Percentiles rank a stretch among this genome's conserved stretches.
Conservation (phyloP, 2,113 vertebrate genomes). For the Lagopus muta region DNA sequence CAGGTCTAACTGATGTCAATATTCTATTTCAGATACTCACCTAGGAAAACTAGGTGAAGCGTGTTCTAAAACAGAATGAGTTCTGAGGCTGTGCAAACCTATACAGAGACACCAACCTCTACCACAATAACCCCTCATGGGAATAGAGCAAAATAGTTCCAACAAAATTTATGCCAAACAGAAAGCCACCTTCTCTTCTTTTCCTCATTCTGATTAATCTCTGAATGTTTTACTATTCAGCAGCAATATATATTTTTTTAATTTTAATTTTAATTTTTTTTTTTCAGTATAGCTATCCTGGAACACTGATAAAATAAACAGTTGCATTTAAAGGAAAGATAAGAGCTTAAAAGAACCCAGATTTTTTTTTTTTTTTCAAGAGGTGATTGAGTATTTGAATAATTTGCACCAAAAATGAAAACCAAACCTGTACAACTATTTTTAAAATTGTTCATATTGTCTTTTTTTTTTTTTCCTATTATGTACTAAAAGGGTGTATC, state of each 20-base stretch:
- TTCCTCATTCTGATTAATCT: not conserved
- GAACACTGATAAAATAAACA: not conserved
- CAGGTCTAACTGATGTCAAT: not conserved
- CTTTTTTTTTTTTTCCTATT: not conserved
- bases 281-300: not conserved
- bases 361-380: not conserved
- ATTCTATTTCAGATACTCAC: not conserved
- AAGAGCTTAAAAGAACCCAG: not conserved
- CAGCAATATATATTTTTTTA: not conserved
- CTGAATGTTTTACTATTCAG: not conserved
- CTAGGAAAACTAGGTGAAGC: not conserved
- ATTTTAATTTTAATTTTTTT: not conserved
- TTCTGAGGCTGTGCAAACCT: not conserved
- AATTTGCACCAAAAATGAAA: slow-evolving; percentile 11
- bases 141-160: not conserved
- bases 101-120: not conserved
- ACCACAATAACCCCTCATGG: fast-evolving
- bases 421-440: not conserved
- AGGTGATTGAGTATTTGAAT: not conserved
- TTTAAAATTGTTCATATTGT: not conserved
- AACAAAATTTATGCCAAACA: not conserved
- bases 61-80: not conserved
- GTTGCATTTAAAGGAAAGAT: not conserved
- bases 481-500: not conserved
- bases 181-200: not conserved